Evolutionary conservation across 1,140 invertebrate species (phyloP).

Genomic region (Heliothis virescens): DNA sequence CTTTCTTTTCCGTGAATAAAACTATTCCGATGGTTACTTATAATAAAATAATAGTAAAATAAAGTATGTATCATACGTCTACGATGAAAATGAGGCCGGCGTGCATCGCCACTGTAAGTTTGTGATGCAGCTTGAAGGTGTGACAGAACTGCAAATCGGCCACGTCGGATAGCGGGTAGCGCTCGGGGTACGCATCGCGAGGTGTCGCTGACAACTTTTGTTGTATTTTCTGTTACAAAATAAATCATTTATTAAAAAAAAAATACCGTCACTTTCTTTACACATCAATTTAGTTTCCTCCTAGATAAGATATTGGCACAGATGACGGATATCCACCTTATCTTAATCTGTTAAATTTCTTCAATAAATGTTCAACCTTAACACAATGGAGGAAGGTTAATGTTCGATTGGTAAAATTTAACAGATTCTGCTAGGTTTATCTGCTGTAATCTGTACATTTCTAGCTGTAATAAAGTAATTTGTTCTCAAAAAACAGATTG

Average conservation of each 20-base stretch:
- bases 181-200: constrained; percentile 62
- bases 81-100: constrained; percentile 71
- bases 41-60: background rate
- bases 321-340: too few species aligned
- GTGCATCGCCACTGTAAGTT: constrained; percentile 69
- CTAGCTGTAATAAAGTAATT: too few species aligned
- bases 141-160: constrained; percentile 67
- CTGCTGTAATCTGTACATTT: too few species aligned
- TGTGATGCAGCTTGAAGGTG: constrained; percentile 56
- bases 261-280: background rate
- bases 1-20: too few species aligned
- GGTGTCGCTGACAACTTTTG: constrained; percentile 52
- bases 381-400: too few species aligned
- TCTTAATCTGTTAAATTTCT: too few species aligned
- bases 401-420: too few species aligned
- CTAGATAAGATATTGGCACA: too few species aligned
- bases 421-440: too few species aligned
- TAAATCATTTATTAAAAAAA: constrained; percentile 4
- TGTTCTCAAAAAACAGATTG: background rate
- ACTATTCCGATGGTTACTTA: background rate
- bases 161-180: constrained; percentile 73
- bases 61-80: constrained; percentile 51
- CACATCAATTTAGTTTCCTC: too few species aligned
- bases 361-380: too few species aligned
- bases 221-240: constrained; percentile 43